Evolutionary conservation across 2,797 vertebrate genomes (phyloP).

Genomic region (Clarias fuscus): DNA sequence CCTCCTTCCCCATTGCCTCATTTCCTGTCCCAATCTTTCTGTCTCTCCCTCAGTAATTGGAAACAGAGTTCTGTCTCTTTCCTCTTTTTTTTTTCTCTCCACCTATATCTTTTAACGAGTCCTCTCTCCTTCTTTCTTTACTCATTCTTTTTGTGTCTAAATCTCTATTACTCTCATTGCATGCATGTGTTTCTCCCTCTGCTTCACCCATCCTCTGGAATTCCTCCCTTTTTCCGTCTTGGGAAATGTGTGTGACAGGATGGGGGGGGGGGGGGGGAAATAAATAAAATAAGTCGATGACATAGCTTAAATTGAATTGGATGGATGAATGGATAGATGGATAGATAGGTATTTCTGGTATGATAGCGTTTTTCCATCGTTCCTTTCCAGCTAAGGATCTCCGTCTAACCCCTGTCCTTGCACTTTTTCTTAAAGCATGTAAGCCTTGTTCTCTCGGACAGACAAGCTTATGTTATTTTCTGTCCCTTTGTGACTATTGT

Average conservation of each 20-base stretch:
- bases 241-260: not conserved
- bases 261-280: not conserved
- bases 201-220: not conserved
- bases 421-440: not conserved
- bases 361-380: no score
- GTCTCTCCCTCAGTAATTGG: constrained; percentile 28
- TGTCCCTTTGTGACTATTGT: constrained; percentile 1
- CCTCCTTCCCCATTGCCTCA: constrained; percentile 38
- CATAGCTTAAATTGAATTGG: not conserved
- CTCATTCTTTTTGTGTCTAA: not conserved
- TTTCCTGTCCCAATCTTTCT: constrained; percentile 46
- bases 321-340: not conserved
- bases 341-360: not conserved
- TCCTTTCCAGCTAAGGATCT: not conserved
- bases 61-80: constrained; percentile 41
- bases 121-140: not conserved
- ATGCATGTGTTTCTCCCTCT: not conserved
- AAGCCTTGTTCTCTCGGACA: not conserved
- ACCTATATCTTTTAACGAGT: not conserved
- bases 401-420: not conserved
- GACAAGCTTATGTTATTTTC: not conserved
- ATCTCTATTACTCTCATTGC: not conserved
- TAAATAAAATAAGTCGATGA: not conserved
- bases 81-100: not conserved
- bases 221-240: not conserved